Evolutionary conservation across 2,113 vertebrate genomes (phyloP), one percentile per base, ranked within the genome.

Genomic region (Gallinago undulata): DNA sequence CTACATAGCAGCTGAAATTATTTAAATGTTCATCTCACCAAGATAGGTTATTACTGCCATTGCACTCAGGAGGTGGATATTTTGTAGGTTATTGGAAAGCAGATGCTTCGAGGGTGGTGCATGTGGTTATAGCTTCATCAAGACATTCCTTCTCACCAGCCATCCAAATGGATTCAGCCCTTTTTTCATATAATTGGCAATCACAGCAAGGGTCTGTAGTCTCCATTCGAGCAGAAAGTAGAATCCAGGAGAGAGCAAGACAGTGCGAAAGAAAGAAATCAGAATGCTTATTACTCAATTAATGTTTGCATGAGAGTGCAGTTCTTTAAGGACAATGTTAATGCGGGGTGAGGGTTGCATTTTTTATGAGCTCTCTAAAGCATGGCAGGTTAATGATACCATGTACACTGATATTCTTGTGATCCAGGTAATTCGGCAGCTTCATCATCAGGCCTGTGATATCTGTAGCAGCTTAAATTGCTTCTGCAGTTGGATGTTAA

Each of bases 181-280:
- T 82, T 96, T 96, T 94, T 56, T 86, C 78, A 76, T 63, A 7
- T 89, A 91, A 94, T 85, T 93, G 87, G 83, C 85, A 94, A 85
- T 96, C 94, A 84, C 94, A 86, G 87, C 76, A 35, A 87, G 88
- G 84, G 76, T 62, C 76, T 80, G 39, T 85, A 84, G 70, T 47
- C 47, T 87, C 92, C 80, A 87, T 91, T 84, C 0, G 0, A 95
- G 87, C 89, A 88, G 90, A 94, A 93, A 91, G 87, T 41, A 91
- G 87, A 84, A 96, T 53, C 55, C 66, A 85, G 41, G 82, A 90
- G 87, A 89, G 69, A 50, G 60, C 1, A 25, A 47, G 39, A 69
- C 56, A 55, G 53, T 28, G 43, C 2, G 2, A 67, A 77, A 82
- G 70, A 82, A 90, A 67, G 57, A 68, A 67, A 80, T 77, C 64